Evolutionary conservation across 2,797 vertebrate genomes (phyloP).

Genomic region (Gadopsis bispinosus): DNA sequence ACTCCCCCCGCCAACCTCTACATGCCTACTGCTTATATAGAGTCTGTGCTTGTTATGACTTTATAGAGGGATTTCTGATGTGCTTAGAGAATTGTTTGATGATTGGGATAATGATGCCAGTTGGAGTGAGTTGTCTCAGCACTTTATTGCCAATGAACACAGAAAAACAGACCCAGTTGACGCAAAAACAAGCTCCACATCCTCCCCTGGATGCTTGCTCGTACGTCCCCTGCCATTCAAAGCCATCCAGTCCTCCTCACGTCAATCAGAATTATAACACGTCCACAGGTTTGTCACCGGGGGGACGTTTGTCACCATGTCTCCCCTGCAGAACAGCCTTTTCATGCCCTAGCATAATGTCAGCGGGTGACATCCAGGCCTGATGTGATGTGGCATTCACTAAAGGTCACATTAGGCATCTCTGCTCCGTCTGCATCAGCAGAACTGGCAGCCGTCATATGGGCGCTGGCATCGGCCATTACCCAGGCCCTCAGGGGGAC

Average conservation of each 20-base stretch:
- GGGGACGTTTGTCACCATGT: constrained; percentile 79
- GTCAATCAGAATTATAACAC: constrained; percentile 83
- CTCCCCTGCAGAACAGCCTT: constrained; percentile 90
- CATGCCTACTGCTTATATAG: constrained; percentile 79
- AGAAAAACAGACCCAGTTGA: constrained; percentile 51
- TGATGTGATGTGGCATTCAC: constrained; percentile 98
- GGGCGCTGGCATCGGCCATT: constrained; percentile 84
- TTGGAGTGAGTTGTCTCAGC: constrained; percentile 76
- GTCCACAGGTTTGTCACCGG: constrained; percentile 78
- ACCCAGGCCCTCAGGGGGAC: constrained; percentile 71
- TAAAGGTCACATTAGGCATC: constrained; percentile 97
- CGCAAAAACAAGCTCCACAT: constrained; percentile 33
- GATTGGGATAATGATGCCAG: constrained; percentile 80
- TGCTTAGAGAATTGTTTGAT: constrained; percentile 83
- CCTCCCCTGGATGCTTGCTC: constrained; percentile 28
- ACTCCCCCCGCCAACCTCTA: constrained; percentile 66
- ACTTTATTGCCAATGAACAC: constrained; percentile 64
- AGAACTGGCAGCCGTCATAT: constrained; percentile 86
- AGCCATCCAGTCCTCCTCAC: constrained; percentile 54
- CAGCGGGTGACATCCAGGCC: constrained; percentile 94
- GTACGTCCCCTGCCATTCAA: constrained; percentile 72
- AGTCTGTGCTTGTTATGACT: constrained; percentile 81
- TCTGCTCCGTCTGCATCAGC: constrained; percentile 80
- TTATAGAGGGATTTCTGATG: constrained; percentile 82
- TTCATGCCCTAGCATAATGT: constrained; percentile 94